These are phyloP conservation scores for Amphipoea lucens DNA, from an alignment of 2,888 invertebrate genomes.

Conservation along the genomic window DNA sequence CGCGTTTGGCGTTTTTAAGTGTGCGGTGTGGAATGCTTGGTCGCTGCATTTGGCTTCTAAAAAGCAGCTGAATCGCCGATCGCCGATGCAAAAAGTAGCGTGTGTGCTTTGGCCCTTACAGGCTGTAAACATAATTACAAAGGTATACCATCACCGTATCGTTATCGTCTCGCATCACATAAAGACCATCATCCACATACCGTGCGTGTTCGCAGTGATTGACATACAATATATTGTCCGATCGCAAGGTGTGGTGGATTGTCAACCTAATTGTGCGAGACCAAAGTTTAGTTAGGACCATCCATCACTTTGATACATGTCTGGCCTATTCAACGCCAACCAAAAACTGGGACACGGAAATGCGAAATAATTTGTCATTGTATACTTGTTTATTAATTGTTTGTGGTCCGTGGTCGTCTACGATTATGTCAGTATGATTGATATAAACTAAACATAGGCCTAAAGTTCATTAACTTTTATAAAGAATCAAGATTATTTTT, in stretches of 20 bases:
- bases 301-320: constrained; percentile 83
- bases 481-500: not conserved
- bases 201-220: constrained; percentile 81
- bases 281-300: constrained; percentile 80
- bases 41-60: too few species aligned
- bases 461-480: constrained; percentile 9
- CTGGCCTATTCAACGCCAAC: constrained; percentile 77
- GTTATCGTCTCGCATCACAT: constrained; percentile 42
- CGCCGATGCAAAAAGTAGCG: too few species aligned
- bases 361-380: constrained; percentile 81
- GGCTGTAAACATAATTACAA: constrained; percentile 1
- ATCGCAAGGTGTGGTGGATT: constrained; percentile 85
- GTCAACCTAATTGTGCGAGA: constrained; percentile 84
- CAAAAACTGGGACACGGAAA: constrained; percentile 80
- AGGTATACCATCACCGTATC: constrained; percentile 16
- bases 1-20: too few species aligned
- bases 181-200: constrained; percentile 28
- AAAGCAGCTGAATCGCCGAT: too few species aligned
- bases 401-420: constrained; percentile 47
- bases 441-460: constrained; percentile 32
- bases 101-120: too few species aligned
- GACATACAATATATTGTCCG: constrained; percentile 86
- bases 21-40: too few species aligned
- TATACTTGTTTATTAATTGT: constrained; percentile 67
- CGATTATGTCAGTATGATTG: constrained; percentile 60